Evolutionary conservation across 2,113 vertebrate genomes (phyloP).

Genomic region (Rhinolophus ferrumequinum): DNA sequence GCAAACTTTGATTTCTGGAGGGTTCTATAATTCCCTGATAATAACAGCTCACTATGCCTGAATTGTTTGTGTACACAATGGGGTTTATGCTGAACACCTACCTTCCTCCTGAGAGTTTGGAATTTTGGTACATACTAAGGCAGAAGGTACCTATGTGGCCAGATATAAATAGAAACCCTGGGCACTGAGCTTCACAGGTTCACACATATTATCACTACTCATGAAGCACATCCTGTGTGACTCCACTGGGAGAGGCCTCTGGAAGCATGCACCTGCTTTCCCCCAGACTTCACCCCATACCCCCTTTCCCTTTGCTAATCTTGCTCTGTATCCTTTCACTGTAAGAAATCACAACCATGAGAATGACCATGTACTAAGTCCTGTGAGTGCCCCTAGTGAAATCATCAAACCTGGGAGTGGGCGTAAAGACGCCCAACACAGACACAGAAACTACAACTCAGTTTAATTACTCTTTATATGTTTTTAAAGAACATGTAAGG

Average conservation of each 20-base stretch:
- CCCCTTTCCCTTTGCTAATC: neutral
- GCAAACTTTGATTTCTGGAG: neutral
- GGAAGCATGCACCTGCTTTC: neutral
- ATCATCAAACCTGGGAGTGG: neutral
- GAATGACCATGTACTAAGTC: neutral
- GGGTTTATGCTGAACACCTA: neutral
- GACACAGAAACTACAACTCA: neutral
- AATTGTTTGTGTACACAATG: neutral
- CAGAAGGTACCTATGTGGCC: neutral
- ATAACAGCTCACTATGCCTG: neutral
- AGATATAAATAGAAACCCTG: neutral
- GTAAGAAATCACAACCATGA: neutral
- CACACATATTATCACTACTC: neutral
- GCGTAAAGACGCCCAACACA: neutral
- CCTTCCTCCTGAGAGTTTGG: neutral
- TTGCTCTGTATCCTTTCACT: constrained; percentile 18
- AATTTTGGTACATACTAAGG: neutral
- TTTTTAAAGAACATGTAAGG: constrained; percentile 46
- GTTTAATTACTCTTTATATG: constrained; percentile 32
- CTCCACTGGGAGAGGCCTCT: neutral
- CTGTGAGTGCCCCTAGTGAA: neutral
- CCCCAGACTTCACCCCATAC: neutral
- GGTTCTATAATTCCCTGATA: neutral
- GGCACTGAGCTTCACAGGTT: neutral
- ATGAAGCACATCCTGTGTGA: neutral